These are phyloP conservation scores for honey bee (Apis mellifera) DNA, from an alignment of 1,140 invertebrate genomes.

Conservation along the genomic window Amel_HAv3.1 CM009935.2:10380001-10380500, in stretches of 20 bases:
- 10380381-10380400: not conserved
- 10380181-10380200: not conserved
- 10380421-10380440: not conserved
- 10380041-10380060: not conserved
- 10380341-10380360: not conserved
- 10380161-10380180: not conserved
- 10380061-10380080: not conserved
- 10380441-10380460: slow-evolving; percentile 21
- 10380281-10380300: not conserved
- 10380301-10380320: not conserved
- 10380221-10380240: too few relatives aligned
- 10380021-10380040: not conserved
- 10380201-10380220: too few relatives aligned
- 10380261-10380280: not conserved
- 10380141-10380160: not conserved
- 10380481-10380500: slow-evolving; percentile 38
- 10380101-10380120: not conserved
- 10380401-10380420: not conserved
- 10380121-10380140: not conserved
- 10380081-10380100: slow-evolving; percentile 34
- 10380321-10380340: not conserved
- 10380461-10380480: not conserved
- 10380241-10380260: too few relatives aligned
- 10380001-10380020: not conserved
- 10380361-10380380: not conserved